Conservation (phyloP, 2,113 vertebrate species). For the Oxygymnocypris stewartii region DNA sequence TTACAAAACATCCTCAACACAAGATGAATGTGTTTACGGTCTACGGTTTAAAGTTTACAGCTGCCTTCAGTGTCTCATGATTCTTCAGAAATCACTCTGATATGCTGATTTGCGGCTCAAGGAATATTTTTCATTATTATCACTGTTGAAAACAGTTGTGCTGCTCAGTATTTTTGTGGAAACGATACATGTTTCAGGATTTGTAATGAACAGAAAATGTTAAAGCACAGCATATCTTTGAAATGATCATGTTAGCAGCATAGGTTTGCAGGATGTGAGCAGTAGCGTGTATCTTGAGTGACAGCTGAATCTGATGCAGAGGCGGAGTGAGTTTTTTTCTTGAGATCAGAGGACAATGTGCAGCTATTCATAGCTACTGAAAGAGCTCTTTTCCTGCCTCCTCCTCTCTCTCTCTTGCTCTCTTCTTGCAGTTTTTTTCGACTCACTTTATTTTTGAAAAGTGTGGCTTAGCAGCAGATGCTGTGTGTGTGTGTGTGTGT, state of each 20-base stretch:
- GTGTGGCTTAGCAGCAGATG: slow-evolving; percentile 48
- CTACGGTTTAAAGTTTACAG: not conserved
- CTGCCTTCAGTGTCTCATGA: too few species aligned
- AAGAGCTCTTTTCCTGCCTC: slow-evolving; percentile 29
- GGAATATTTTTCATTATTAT: too few species aligned
- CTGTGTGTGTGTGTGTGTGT: slow-evolving; percentile 29
- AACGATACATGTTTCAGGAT: not conserved
- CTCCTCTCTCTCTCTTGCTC: not conserved
- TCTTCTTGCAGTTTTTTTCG: not conserved
- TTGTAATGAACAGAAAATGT: not conserved
- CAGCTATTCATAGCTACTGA: slow-evolving; percentile 52
- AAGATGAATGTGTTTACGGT: not conserved
- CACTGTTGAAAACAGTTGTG: not conserved
- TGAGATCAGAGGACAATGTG: slow-evolving; percentile 34
- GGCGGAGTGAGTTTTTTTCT: slow-evolving; percentile 32
- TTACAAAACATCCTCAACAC: not conserved
- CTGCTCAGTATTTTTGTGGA: not conserved
- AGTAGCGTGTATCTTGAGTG: not conserved
- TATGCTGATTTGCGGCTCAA: too few species aligned
- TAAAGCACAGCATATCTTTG: not conserved
- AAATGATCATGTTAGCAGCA: not conserved
- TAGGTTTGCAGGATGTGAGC: not conserved
- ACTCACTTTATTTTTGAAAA: slow-evolving; percentile 15
- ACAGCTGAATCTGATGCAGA: not conserved
- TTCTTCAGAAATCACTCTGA: too few species aligned